Evolutionary conservation across 2,888 invertebrate genomes (phyloP), one percentile per base, ranked within the genome.

Genomic region (Lithophane ornitopus): DNA sequence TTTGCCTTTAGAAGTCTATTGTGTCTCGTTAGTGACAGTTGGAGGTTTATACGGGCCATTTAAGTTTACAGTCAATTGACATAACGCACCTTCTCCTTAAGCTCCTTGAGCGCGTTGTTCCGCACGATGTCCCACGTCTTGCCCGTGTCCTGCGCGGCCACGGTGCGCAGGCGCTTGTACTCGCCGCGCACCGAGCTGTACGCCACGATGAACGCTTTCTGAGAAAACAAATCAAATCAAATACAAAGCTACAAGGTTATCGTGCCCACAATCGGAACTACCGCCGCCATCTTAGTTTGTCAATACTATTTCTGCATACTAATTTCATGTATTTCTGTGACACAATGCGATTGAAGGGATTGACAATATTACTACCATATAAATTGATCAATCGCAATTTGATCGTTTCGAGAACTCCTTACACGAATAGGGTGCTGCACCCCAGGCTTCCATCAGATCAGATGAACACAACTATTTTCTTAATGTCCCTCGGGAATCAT

Each of bases 81-180:
- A 8, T 52, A 52, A 22, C 41, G 14, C 6, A 39, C 59, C 19
- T 69, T 69, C 14, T 69, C 63, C 74, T 58, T 58, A 0, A 58
- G 56, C 26, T 96, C 95, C 58, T 97, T 97, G 1, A 98, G 94
- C 52, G 97, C 97, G 0, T 92, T 92, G 89, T 98, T 98, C 85
- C 98, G 95, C 12, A 98, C 97, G 76, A 98, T 97, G 92, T 98
- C 98, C 98, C 98, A 98, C 0, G 98, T 98, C 39, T 97, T 96
- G 44, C 95, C 95, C 1, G 93, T 95, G 39, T 97, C 96, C 0
- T 94, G 95, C 56, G 96, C 97, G 1, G 97, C 94, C 58, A 97
- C 97, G 0, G 97, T 98, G 56, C 98, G 96, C 74, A 98, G 95
- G 76, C 97, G 97, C 91, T 98, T 98, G 92, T 98, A 98, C 68